Base-by-base conservation (phyloP, 2,113 vertebrate genomes). In the Malurus melanocephalus region DNA sequence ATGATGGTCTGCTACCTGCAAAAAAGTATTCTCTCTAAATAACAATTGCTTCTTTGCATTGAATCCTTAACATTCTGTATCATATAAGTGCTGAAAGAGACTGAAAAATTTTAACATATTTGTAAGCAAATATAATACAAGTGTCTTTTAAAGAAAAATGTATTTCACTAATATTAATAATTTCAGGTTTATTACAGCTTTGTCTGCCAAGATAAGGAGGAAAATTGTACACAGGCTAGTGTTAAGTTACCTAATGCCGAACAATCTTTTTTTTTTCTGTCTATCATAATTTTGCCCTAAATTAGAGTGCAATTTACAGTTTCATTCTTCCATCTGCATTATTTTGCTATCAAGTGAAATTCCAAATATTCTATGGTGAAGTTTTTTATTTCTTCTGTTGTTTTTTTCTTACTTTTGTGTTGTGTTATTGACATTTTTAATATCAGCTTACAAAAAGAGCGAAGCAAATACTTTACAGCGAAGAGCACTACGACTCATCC, bases 21-120 rank as follows among this genome's bases (percentile, higher is more conserved):
- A 85, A 93, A 87, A 96, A 93, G 84, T 48, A 67, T 68, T 93
- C 16, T 88, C 11, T 94, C 35, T 86, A 92, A 93, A 75, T 51
- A 92, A 53, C 72, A 85, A 93, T 69, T 82, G 53, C 52, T 93
- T 95, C 89, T 96, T 95, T 97, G 48, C 48, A 94, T 46, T 80
- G 43, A 86, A 87, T 94, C 42, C 76, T 89, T 86, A 93, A 68
- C 60, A 53, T 30, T 69, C 13, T 80, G 30, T 56, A 85, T 93
- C 28, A 7, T 45, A 27, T 86, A 96, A 95, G 62, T 94, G 57
- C 22, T 30, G 11, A 89, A 87, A 75, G 18, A 10, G 23, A 60
- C 23, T 62, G 62, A 90, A 80, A 95, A 96, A 77, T 82, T 64
- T 76, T 89, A 83, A 83, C 20, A 35, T 74, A 91, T 87, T 96